These are phyloP conservation scores for Petrolisthes manimaculis DNA, from an alignment of 2,888 invertebrate genomes.

Conservation along the genomic window DNA sequence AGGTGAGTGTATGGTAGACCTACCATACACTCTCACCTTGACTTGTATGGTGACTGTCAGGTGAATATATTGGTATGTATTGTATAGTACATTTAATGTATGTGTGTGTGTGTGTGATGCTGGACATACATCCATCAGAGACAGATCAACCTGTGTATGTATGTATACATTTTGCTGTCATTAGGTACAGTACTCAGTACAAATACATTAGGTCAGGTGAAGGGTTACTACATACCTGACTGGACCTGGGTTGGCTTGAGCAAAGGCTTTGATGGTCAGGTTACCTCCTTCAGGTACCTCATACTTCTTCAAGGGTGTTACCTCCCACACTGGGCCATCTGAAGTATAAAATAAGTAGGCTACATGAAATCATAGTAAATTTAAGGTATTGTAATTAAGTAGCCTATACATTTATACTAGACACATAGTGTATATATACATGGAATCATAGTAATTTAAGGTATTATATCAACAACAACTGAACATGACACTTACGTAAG, in stretches of 20 bases:
- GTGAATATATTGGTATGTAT: too few species aligned
- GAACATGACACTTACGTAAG: slow-evolving; percentile 13
- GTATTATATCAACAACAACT: too few species aligned
- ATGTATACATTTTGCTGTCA: too few species aligned
- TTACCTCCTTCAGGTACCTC: slow-evolving; percentile 33
- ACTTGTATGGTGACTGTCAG: too few species aligned
- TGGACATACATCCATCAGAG: too few species aligned
- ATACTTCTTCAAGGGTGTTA: slow-evolving; percentile 6
- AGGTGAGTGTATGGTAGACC: too few species aligned
- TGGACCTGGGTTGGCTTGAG: slow-evolving; percentile 31
- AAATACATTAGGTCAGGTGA: too few species aligned
- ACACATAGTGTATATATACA: not conserved
- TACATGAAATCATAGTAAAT: not conserved
- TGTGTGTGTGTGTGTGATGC: too few species aligned
- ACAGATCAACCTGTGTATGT: too few species aligned
- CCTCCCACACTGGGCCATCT: slow-evolving; percentile 38
- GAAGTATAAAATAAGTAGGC: not conserved
- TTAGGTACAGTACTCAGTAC: too few species aligned
- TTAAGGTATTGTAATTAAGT: not conserved
- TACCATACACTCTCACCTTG: too few species aligned
- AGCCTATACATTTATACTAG: not conserved
- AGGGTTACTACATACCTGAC: slow-evolving; percentile 19
- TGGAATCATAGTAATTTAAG: not conserved
- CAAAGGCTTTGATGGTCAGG: slow-evolving; percentile 25
- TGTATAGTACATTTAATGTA: too few species aligned